Evolutionary conservation across 2,888 invertebrate species (phyloP), one percentile per base, ranked within the genome.

Genomic region (Eilema caniola): DNA sequence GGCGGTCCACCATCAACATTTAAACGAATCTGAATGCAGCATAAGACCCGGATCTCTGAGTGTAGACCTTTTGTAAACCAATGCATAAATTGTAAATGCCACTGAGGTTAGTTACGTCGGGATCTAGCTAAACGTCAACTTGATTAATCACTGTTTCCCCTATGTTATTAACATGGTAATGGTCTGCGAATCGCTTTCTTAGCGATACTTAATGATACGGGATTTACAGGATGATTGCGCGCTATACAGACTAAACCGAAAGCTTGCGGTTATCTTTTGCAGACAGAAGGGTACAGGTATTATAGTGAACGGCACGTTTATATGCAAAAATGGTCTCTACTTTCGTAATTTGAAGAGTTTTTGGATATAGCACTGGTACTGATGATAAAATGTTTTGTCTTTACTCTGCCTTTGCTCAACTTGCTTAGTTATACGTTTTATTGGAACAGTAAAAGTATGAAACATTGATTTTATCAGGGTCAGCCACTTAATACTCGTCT

Each of bases 131-230:
- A 88, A 92, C 90, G 95, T 94, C 94, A 93, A 90, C 81, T 91
- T 95, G 95, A 95, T 95, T 95, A 95, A 95, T 95, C 90, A 88
- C 92, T 85, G 77, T 84, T 88, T 92, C 94, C 95, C 95, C 93
- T 84, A 91, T 83, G 92, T 93, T 94, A 95, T 95, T 95, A 95
- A 95, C 95, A 95, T 95, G 94, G 95, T 93, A 95, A 95, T 95
- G 92, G 92, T 90, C 88, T 92, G 89, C 90, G 92, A 92, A 94
- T 93, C 92, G 93, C 92, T 93, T 94, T 94, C 95, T 94, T 95
- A 94, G 93, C 93, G 88, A 93, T 93, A 93, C 94, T 94, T 94
- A 94, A 94, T 94, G 94, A 92, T 93, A 90, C 88, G 86, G 94
- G 93, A 93, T 94, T 94, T 94, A 91, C 81, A 90, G 92, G 89